Conservation (phyloP, 1,140 invertebrate species). For the Anadara kagoshimensis region DNA sequence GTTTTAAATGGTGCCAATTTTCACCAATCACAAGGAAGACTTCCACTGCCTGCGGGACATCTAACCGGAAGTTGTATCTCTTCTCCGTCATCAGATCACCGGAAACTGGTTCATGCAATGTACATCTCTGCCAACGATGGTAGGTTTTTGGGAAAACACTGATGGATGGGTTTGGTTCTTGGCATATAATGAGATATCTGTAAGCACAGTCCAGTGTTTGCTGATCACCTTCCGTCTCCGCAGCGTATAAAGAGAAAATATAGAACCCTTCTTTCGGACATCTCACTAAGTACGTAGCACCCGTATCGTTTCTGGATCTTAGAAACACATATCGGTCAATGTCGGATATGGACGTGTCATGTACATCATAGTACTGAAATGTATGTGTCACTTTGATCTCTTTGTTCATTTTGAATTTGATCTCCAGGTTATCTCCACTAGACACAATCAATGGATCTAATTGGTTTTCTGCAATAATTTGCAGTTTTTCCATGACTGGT, state of each 20-base stretch:
- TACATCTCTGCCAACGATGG: conserved; percentile 68
- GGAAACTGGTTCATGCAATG: conserved; percentile 68
- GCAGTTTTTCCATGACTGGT: conserved; percentile 63
- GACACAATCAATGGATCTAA: conserved; percentile 65
- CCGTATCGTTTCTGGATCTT: conserved; percentile 58
- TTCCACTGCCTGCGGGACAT: conserved; percentile 67
- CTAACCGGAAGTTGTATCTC: conserved; percentile 63
- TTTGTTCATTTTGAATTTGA: conserved; percentile 61
- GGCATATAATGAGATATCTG: conserved; percentile 68
- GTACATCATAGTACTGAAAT: conserved; percentile 67
- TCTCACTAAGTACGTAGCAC: conserved; percentile 64
- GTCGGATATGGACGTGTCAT: conserved; percentile 62
- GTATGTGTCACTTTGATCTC: conserved; percentile 68
- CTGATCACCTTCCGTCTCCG: conserved; percentile 36
- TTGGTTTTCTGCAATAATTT: conserved; percentile 59
- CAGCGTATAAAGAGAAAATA: conserved; percentile 69
- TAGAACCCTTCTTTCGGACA: conserved; percentile 71
- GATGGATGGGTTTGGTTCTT: conserved; percentile 61
- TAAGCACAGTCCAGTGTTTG: conserved; percentile 68
- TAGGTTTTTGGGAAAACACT: conserved; percentile 69
- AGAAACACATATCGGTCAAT: conserved; percentile 71
- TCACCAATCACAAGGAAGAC: conserved; percentile 67
- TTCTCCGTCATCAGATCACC: conserved; percentile 67
- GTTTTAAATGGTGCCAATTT: conserved; percentile 64
- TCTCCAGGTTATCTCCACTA: conserved; percentile 62